Evolutionary conservation across 2,797 vertebrate species (phyloP).

Genomic region (Bradypus variegatus): DNA sequence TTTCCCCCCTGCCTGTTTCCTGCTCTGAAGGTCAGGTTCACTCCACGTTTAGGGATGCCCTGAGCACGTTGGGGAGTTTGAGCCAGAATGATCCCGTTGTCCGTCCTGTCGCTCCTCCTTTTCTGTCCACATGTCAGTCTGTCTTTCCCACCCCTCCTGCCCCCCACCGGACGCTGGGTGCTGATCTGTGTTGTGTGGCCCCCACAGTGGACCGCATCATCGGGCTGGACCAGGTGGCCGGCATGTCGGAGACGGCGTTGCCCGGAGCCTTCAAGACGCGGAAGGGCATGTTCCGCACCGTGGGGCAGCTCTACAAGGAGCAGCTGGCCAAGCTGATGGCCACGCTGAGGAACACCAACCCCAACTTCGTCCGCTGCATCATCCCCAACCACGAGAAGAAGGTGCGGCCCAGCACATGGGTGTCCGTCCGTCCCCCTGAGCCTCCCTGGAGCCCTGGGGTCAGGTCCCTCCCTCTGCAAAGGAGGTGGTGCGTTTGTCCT

Average conservation of each 20-base stretch:
- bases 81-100: slow-evolving; percentile 57
- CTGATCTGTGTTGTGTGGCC: slow-evolving; percentile 29
- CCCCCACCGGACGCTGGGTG: background rate
- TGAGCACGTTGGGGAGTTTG: slow-evolving; percentile 52
- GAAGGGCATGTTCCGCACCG: slow-evolving; percentile 98
- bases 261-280: slow-evolving; percentile 95
- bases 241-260: slow-evolving; percentile 89
- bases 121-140: slow-evolving; percentile 50
- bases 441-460: accelerated
- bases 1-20: slow-evolving; percentile 36
- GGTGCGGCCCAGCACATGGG: slow-evolving; percentile 69
- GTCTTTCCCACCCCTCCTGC: background rate
- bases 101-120: slow-evolving; percentile 44
- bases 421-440: background rate
- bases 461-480: too few relatives aligned
- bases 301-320: slow-evolving; percentile 98
- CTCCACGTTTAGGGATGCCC: slow-evolving; percentile 50
- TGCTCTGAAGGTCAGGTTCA: slow-evolving; percentile 49
- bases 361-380: slow-evolving; percentile 98
- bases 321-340: slow-evolving; percentile 98
- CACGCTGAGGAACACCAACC: slow-evolving; percentile 96
- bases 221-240: slow-evolving; percentile 95
- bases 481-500: accelerated
- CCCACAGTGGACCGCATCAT: slow-evolving; percentile 94
- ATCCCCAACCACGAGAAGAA: slow-evolving; percentile 99